Evolutionary conservation across 2,888 invertebrate genomes (phyloP).

Genomic region (Phlogophora meticulosa): DNA sequence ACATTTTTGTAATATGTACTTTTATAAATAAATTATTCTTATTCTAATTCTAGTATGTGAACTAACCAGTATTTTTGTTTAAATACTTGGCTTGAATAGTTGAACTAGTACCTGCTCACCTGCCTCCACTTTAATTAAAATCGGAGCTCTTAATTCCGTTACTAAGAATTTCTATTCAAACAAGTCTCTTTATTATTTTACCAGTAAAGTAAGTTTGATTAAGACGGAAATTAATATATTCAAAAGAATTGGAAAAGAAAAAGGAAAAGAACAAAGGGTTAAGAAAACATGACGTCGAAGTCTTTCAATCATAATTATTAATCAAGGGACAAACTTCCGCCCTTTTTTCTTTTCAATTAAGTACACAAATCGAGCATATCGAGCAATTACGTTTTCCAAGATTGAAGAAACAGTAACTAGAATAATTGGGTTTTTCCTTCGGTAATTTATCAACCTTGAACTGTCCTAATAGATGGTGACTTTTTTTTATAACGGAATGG

Average conservation of each 20-base stretch:
- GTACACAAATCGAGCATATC: slow-evolving; percentile 10
- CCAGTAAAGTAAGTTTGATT: slow-evolving; percentile 22
- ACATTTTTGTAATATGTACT: no score
- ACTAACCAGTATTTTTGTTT: not conserved
- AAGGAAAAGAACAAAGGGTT: slow-evolving; percentile 1
- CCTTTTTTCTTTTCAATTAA: slow-evolving; percentile 21
- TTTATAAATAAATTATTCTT: slow-evolving; percentile 1
- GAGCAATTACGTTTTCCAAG: not conserved
- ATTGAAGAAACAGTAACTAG: not conserved
- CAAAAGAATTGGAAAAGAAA: slow-evolving; percentile 5
- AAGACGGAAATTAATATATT: slow-evolving; percentile 2
- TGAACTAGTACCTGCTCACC: not conserved
- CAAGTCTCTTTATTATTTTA: not conserved
- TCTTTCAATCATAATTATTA: slow-evolving; percentile 14
- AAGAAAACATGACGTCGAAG: slow-evolving; percentile 7
- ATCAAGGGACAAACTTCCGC: slow-evolving; percentile 12
- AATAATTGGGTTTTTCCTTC: not conserved
- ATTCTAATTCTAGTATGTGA: slow-evolving; percentile 1
- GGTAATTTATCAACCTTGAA: slow-evolving; percentile 1
- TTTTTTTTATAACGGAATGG: not conserved
- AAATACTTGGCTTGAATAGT: not conserved
- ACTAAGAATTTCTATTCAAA: slow-evolving; percentile 1
- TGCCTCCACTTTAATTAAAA: not conserved
- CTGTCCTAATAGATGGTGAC: not conserved
- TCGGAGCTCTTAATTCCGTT: not conserved